Evolutionary conservation across 1,140 invertebrate genomes (phyloP).

Genomic region (Ceratitis capitata): DNA sequence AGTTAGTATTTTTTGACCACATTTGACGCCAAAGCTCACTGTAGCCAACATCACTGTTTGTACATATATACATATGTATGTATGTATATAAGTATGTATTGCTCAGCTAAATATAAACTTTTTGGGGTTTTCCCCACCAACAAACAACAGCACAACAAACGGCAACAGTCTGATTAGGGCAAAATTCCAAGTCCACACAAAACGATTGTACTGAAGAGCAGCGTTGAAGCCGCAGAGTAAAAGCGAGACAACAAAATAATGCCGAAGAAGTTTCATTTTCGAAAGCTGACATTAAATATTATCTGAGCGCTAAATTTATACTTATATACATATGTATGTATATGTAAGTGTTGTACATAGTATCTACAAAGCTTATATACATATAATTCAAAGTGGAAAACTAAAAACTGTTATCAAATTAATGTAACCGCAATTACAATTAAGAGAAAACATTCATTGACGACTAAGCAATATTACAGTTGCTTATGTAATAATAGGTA

Average conservation of each 20-base stretch:
- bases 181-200: conserved; percentile 4
- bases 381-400: too few species aligned
- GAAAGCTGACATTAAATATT: background rate
- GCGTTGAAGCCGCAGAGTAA: background rate
- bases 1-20: background rate
- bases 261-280: background rate
- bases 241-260: background rate
- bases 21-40: background rate
- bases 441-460: too few species aligned
- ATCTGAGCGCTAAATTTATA: background rate
- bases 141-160: background rate
- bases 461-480: too few species aligned
- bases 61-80: too few species aligned
- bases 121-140: conserved; percentile 44
- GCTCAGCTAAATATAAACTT: conserved; percentile 43
- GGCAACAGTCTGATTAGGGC: conserved; percentile 11
- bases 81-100: too few species aligned
- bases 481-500: too few species aligned
- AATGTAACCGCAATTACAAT: too few species aligned
- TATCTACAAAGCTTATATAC: too few species aligned
- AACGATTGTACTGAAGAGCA: background rate
- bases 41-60: too few species aligned
- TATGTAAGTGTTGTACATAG: background rate
- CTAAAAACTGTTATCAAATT: too few species aligned
- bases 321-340: background rate